Evolutionary conservation across 2,113 vertebrate genomes (phyloP).

Genomic region (Psettodes erumei): DNA sequence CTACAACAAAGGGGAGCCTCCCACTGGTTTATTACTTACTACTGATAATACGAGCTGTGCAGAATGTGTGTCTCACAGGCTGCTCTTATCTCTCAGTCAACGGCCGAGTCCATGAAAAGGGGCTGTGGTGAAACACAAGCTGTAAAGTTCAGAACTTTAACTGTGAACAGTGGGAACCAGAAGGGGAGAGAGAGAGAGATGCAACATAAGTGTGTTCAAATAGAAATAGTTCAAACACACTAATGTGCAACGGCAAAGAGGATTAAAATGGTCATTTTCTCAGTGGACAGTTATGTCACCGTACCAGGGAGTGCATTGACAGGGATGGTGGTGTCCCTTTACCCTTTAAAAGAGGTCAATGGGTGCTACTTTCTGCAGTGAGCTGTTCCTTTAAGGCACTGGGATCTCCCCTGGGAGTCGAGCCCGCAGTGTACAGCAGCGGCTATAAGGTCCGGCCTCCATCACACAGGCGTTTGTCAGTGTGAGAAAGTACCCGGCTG

Average conservation of each 20-base stretch:
- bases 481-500: conserved; percentile 76
- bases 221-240: background rate
- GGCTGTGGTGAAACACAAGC: conserved; percentile 6
- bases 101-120: background rate
- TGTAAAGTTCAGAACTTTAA: background rate
- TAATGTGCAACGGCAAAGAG: background rate
- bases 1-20: conserved; percentile 13
- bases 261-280: conserved; percentile 26
- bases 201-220: background rate
- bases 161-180: background rate
- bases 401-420: conserved; percentile 56
- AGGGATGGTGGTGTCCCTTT: background rate
- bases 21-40: conserved; percentile 19
- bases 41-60: conserved; percentile 19
- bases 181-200: conserved; percentile 4
- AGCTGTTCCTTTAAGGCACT: conserved; percentile 59
- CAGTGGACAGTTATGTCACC: conserved; percentile 34
- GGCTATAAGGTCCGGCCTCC: conserved; percentile 63
- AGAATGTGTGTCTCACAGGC: background rate
- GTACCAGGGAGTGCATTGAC: background rate
- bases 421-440: conserved; percentile 62
- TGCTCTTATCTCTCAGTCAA: conserved; percentile 2
- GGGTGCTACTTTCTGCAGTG: conserved; percentile 4
- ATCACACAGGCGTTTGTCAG: conserved; percentile 71
- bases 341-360: conserved; percentile 7